A percentile compares a stretch with the other conserved stretches of the same genome.
These are phyloP conservation scores for Chiroxiphia lanceolata DNA, from an alignment of 2,797 vertebrate species.

Conservation along the genomic window DNA sequence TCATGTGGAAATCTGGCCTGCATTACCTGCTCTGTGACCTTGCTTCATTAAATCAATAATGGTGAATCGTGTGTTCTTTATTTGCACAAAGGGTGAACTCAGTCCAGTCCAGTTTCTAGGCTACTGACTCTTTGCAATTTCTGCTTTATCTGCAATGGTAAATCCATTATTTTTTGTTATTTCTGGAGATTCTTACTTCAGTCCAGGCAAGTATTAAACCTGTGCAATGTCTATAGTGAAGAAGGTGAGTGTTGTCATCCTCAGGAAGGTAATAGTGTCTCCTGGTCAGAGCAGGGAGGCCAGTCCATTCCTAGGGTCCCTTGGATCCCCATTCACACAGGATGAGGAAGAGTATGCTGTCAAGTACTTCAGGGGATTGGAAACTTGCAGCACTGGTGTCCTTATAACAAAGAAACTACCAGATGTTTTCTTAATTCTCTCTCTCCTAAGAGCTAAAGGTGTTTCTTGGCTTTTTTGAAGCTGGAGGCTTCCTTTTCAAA, in stretches of 20 bases:
- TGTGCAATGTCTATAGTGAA: neutral
- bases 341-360: fast-evolving
- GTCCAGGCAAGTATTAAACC: neutral
- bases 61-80: neutral
- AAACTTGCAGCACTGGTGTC: neutral
- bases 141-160: neutral
- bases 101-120: neutral
- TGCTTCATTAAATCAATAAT: neutral
- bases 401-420: neutral
- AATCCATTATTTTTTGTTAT: neutral
- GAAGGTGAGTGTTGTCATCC: neutral
- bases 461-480: neutral
- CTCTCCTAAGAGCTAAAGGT: neutral
- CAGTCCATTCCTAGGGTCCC: neutral
- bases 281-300: neutral
- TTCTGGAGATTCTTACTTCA: neutral
- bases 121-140: neutral
- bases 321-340: fast-evolving
- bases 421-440: neutral
- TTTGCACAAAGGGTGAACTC: neutral
- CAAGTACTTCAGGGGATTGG: neutral
- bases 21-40: neutral
- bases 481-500: slow-evolving; percentile 16
- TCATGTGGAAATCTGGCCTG: neutral
- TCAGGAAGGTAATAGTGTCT: neutral